A percentile compares a stretch with the other conserved stretches of the same genome.
These are phyloP conservation scores for Neodontobutis hainanensis DNA, from an alignment of 2,113 vertebrate genomes.

Conservation along the genomic window DNA sequence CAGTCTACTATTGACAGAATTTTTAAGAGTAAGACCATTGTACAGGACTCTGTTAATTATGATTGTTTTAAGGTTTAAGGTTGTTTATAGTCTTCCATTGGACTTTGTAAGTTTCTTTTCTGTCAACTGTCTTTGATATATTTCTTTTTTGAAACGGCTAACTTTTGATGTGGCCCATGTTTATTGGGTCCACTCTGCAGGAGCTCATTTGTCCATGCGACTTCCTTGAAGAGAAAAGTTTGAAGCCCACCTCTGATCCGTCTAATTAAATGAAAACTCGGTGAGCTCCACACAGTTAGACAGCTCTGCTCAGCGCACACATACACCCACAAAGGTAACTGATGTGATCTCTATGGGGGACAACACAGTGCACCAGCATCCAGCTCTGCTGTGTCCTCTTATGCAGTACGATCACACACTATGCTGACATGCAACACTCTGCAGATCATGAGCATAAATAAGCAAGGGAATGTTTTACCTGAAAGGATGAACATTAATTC, in stretches of 20 bases:
- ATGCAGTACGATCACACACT: conserved; percentile 53
- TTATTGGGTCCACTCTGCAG: conserved; percentile 60
- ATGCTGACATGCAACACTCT: conserved; percentile 57
- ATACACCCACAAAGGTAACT: conserved; percentile 37
- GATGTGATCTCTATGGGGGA: conserved; percentile 43
- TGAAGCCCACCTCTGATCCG: conserved; percentile 68
- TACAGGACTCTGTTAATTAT: background rate
- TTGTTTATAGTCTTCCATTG: background rate
- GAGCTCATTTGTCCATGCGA: conserved; percentile 49
- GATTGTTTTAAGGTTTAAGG: background rate
- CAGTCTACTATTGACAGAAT: background rate
- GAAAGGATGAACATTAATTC: conserved; percentile 67
- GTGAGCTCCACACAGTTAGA: conserved; percentile 54
- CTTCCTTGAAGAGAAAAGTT: conserved; percentile 65
- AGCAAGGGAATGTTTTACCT: conserved; percentile 71
- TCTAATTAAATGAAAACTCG: conserved; percentile 74
- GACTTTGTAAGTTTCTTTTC: background rate
- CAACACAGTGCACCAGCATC: conserved; percentile 46
- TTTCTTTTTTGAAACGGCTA: conserved; percentile 49
- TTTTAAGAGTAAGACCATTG: too few species aligned
- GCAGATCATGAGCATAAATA: conserved; percentile 67
- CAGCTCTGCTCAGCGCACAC: conserved; percentile 13
- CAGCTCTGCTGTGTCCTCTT: conserved; percentile 52
- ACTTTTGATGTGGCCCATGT: conserved; percentile 51
- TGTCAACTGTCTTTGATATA: conserved; percentile 38